phyloP scores from a whole-genome alignment of 2,888 invertebrate species.

The Drosophila peninsularis region DNA sequence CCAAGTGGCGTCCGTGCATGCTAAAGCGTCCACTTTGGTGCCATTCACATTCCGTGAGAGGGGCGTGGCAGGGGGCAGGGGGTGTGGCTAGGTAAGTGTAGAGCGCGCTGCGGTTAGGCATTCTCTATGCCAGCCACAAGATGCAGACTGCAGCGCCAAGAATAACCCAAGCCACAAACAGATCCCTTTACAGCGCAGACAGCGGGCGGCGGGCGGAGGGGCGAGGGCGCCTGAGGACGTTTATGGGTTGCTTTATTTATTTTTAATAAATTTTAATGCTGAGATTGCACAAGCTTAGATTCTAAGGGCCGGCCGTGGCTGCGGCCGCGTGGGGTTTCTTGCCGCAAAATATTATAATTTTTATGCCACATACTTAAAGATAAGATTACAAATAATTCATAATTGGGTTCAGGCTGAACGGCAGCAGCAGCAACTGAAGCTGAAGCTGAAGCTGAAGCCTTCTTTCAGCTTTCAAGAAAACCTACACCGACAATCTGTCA shows the following conservation, averaged over 20 bases:
- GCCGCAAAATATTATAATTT: constrained; percentile 73
- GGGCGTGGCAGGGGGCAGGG: neutral
- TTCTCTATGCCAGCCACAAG: constrained; percentile 54
- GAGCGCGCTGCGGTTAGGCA: constrained; percentile 56
- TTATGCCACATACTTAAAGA: constrained; percentile 76
- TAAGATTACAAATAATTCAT: constrained; percentile 73
- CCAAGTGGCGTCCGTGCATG: constrained; percentile 79
- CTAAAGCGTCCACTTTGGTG: constrained; percentile 79
- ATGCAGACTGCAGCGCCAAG: constrained; percentile 37
- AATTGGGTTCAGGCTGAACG: constrained; percentile 56
- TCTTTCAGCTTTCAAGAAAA: constrained; percentile 22
- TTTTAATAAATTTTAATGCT: constrained; percentile 78
- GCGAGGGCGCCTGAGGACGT: constrained; percentile 12
- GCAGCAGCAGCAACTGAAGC: constrained; percentile 20
- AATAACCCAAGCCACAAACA: constrained; percentile 36
- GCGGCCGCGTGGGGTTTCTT: constrained; percentile 62
- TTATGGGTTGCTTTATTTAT: constrained; percentile 58
- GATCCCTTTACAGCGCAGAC: constrained; percentile 33
- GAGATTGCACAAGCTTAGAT: constrained; percentile 67
- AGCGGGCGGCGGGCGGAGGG: neutral
- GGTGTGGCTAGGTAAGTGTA: neutral
- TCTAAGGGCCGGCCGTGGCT: constrained; percentile 24
- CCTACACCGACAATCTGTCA: constrained; percentile 31
- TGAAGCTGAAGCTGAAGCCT: constrained; percentile 6
- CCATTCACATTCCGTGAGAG: constrained; percentile 66